Evolutionary conservation across 2,113 vertebrate species (phyloP).

Genomic region (Macrotis lagotis): DNA sequence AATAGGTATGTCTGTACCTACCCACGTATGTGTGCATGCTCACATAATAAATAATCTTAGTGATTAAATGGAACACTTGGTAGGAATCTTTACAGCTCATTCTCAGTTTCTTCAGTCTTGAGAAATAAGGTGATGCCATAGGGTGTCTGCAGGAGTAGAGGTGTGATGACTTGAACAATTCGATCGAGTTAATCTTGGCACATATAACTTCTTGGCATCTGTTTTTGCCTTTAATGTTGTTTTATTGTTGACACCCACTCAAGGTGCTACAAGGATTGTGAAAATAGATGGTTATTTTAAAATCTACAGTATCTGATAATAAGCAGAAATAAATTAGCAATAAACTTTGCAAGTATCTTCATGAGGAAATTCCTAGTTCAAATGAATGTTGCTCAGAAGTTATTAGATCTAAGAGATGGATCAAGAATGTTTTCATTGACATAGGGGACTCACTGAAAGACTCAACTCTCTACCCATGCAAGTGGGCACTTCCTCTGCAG

Average conservation of each 20-base stretch:
- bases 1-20: background rate
- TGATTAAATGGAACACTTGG: background rate
- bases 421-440: background rate
- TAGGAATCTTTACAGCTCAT: slow-evolving; percentile 12
- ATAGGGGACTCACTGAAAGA: background rate
- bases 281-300: slow-evolving; percentile 4
- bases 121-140: slow-evolving; percentile 18
- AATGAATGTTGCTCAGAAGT: background rate
- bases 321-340: background rate
- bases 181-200: slow-evolving; percentile 29
- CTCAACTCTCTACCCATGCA: background rate
- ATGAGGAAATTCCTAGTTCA: background rate
- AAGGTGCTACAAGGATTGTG: background rate
- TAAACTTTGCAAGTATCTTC: background rate
- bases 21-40: accelerated
- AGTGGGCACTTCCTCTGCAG: background rate
- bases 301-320: background rate
- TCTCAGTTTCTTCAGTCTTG: slow-evolving; percentile 37
- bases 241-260: slow-evolving; percentile 15
- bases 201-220: slow-evolving; percentile 13
- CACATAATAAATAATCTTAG: background rate
- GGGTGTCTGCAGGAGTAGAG: background rate
- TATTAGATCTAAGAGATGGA: background rate
- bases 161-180: slow-evolving; percentile 21
- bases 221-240: slow-evolving; percentile 24